A percentile compares a stretch with the other conserved stretches of the same genome.
Conservation (phyloP, 2,888 invertebrate species). For the Melinaea marsaeus region DNA sequence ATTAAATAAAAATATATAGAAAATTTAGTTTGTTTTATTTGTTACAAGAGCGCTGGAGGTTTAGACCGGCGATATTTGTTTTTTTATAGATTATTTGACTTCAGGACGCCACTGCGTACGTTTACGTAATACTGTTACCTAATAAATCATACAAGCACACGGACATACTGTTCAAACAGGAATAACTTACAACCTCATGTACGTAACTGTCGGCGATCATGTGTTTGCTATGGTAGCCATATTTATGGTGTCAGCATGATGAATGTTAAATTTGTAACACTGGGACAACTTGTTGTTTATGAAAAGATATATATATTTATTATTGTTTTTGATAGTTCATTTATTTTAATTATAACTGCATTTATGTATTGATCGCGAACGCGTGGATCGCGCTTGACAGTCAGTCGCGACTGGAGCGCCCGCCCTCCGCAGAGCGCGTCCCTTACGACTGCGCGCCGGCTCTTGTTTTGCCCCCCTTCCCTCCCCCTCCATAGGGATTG, state of each 20-base stretch:
- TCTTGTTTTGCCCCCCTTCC: slow-evolving; percentile 49
- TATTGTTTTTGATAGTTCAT: slow-evolving; percentile 23
- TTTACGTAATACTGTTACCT: slow-evolving; percentile 58
- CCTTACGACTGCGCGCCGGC: slow-evolving; percentile 56
- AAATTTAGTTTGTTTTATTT: too few species aligned
- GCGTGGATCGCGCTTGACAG: slow-evolving; percentile 69
- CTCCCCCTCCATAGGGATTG: slow-evolving; percentile 47
- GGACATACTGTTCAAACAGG: slow-evolving; percentile 37
- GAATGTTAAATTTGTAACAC: slow-evolving; percentile 36
- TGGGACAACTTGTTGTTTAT: slow-evolving; percentile 12
- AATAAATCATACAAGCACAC: slow-evolving; percentile 40
- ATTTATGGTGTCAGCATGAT: slow-evolving; percentile 52
- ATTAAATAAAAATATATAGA: too few species aligned
- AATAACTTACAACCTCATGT: slow-evolving; percentile 49
- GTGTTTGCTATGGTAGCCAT: slow-evolving; percentile 61
- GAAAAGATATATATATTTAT: slow-evolving; percentile 10
- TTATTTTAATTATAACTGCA: slow-evolving; percentile 20
- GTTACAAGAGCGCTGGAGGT: too few species aligned
- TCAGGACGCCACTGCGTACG: slow-evolving; percentile 40
- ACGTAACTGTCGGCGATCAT: slow-evolving; percentile 52
- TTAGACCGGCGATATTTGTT: too few species aligned
- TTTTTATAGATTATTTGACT: slow-evolving; percentile 49
- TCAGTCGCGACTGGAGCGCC: slow-evolving; percentile 67
- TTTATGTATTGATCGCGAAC: slow-evolving; percentile 59
- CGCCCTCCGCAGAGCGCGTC: slow-evolving; percentile 41